Base-by-base conservation (phyloP, 2,888 invertebrate species). In the Seira musarum region DNA sequence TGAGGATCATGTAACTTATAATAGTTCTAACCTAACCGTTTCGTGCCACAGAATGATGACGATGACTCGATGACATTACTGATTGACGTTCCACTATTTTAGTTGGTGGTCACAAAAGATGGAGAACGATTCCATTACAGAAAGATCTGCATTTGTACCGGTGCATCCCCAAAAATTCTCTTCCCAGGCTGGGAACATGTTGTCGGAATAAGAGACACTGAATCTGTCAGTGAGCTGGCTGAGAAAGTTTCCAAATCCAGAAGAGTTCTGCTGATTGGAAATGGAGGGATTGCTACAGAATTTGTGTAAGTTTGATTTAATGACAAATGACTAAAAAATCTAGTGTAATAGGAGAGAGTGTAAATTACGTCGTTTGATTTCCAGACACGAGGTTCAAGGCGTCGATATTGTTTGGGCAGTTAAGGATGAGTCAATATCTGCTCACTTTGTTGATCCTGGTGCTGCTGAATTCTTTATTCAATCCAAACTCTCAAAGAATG, bases 261-360 rank as follows among this genome's bases (percentile, higher is more conserved):
- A 64, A 92, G 92, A 89, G 92, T 99, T 87, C 89, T 95, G 0
- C 91, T 99, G 63, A 92, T 99, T 68, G 99, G 99, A 8, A 99
- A 99, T 91, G 99, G 99, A 40, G 99, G 99, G 15, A 99, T 99
- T 88, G 99, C 99, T 60, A 98, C 97, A 57, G 99, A 99, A 91
- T 90, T 99, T 85, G 95, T 96, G 73, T 93, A 88, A 87, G 88
- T 87, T 25, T 40, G 5, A 2, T 22, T 19, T 46, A 30, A 53
- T 53, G 10, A 19, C 10, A 10, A 25, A 57, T 69, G 57, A 53
- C n/a, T 8, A 8, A 46, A 46, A 3, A 15, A 24, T 64, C 10
- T 13, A 64, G 22, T 53, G 6, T 78, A 22, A n/a, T n/a, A n/a
- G n/a, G n/a, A n/a, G n/a, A n/a, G n/a, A n/a, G n/a, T n/a, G 65